phyloP scores from a whole-genome alignment of 2,113 vertebrate genomes.

The Rhombomys opimus region DNA sequence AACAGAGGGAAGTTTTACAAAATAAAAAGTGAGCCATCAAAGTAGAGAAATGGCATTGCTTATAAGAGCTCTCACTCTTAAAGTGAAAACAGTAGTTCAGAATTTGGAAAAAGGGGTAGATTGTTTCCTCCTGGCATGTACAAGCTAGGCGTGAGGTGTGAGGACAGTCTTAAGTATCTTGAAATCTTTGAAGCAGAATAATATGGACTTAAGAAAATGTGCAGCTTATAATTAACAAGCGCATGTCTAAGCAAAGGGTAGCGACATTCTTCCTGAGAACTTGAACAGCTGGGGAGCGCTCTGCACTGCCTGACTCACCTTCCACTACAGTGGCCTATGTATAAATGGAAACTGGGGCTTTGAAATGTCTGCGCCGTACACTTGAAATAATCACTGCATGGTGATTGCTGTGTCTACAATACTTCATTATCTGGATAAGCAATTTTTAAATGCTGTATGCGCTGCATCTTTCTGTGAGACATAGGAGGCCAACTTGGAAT shows the following conservation, averaged over 20 bases:
- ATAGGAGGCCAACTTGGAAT: neutral
- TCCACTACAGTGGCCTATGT: neutral
- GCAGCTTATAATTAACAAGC: neutral
- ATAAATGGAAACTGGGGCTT: neutral
- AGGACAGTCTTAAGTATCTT: neutral
- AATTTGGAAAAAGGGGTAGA: no score
- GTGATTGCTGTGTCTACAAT: slow-evolving; percentile 28
- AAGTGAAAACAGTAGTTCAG: neutral
- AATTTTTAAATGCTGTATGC: neutral
- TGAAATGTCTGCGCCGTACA: neutral
- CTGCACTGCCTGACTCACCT: neutral
- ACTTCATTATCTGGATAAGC: neutral
- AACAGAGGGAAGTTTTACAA: neutral
- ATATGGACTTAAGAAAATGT: neutral
- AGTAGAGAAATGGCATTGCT: neutral
- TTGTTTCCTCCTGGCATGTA: neutral
- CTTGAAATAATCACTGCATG: neutral
- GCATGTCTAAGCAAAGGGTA: neutral
- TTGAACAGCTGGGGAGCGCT: slow-evolving; percentile 14
- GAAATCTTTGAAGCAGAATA: neutral
- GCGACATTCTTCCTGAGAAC: neutral
- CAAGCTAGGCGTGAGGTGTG: neutral
- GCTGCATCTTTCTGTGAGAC: neutral
- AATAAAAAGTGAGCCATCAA: neutral
- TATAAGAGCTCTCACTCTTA: neutral